Conservation (phyloP, 2,797 vertebrate genomes). For the Pangasius mekongensis region DNA sequence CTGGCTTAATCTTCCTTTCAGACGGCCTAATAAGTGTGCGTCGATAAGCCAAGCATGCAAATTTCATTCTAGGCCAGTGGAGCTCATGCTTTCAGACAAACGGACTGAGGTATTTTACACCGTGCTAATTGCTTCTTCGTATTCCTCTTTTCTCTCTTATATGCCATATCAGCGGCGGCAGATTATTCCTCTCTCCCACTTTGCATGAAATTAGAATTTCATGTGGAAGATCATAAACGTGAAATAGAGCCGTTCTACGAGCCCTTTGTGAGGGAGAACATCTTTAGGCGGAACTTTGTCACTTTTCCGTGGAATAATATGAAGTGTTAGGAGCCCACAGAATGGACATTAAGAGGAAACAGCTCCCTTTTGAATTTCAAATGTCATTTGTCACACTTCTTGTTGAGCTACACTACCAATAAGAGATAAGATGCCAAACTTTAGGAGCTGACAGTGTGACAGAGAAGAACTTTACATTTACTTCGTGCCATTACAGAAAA, state of each 20-base stretch:
- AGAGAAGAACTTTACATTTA: conserved; percentile 23
- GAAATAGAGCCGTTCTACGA: conserved; percentile 53
- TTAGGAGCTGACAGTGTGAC: conserved; percentile 14
- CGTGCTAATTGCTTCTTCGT: conserved; percentile 83
- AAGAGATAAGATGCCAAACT: conserved; percentile 47
- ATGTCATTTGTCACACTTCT: conserved; percentile 48
- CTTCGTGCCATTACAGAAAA: conserved; percentile 34
- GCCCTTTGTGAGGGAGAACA: conserved; percentile 36
- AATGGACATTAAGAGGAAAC: conserved; percentile 12
- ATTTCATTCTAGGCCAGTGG: conserved; percentile 81
- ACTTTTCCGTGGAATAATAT: conserved; percentile 23
- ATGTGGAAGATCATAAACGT: conserved; percentile 77
- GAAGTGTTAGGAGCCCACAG: neutral
- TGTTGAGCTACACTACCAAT: conserved; percentile 42
- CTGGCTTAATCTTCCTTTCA: conserved; percentile 85
- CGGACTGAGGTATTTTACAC: conserved; percentile 76
- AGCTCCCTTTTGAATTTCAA: conserved; percentile 36
- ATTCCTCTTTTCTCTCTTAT: conserved; percentile 77
- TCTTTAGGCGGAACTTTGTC: conserved; percentile 45
- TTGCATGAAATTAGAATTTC: conserved; percentile 85
- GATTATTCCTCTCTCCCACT: conserved; percentile 79
- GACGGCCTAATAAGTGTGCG: conserved; percentile 81
- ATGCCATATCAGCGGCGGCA: conserved; percentile 74
- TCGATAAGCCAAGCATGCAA: conserved; percentile 85
- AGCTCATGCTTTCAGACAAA: conserved; percentile 77